Evolutionary conservation across 1,140 invertebrate species (phyloP).

Genomic region (Tetragnatha versicolor): DNA sequence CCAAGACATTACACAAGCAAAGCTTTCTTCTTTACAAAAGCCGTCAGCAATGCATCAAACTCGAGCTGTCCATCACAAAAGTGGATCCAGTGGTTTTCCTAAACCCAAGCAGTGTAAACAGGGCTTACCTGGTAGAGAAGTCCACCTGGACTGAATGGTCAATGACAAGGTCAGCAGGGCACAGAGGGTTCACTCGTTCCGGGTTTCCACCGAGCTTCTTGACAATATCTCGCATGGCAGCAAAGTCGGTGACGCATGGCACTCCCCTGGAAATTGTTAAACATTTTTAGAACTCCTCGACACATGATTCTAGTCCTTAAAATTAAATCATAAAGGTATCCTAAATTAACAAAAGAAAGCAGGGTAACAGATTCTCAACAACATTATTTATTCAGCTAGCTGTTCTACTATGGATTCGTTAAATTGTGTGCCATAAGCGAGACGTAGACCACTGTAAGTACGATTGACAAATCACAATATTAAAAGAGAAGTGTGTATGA

Average conservation of each 20-base stretch:
- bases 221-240: conserved; percentile 97
- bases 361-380: too few relatives aligned
- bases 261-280: conserved; percentile 88
- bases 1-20: too few relatives aligned
- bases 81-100: not conserved
- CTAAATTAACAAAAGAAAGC: too few relatives aligned
- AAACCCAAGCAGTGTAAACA: not conserved
- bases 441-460: too few relatives aligned
- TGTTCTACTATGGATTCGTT: too few relatives aligned
- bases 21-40: not conserved
- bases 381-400: too few relatives aligned
- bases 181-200: conserved; percentile 94
- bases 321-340: too few relatives aligned
- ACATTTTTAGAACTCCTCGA: too few relatives aligned
- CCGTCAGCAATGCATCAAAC: not conserved
- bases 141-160: conserved; percentile 99
- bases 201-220: conserved; percentile 85
- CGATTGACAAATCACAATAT: too few relatives aligned
- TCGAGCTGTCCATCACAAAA: not conserved
- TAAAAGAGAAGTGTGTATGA: too few relatives aligned
- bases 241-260: conserved; percentile 97
- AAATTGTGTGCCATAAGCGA: too few relatives aligned
- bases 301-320: too few relatives aligned
- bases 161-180: conserved; percentile 96
- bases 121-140: conserved; percentile 80